Evolutionary conservation across 2,888 invertebrate genomes (phyloP), one percentile per base, ranked within the genome.

Genomic region (Melanostoma mellinum): DNA sequence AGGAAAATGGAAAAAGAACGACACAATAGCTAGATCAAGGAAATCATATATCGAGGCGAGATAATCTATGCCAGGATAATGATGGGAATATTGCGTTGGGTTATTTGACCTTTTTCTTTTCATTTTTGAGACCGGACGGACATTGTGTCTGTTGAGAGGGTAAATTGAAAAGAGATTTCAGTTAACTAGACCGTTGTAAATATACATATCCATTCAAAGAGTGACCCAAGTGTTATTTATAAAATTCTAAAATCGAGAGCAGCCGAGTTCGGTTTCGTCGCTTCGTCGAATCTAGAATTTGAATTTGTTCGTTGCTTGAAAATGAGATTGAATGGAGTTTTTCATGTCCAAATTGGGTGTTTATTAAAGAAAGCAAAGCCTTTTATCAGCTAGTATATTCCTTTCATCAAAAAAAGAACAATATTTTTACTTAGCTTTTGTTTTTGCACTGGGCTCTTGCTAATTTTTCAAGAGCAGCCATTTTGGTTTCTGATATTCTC

Each of bases 51-150:
- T 69, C 69, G 73, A 56, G 63, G 58, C 69, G 78, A 78, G 82
- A 82, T 82, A 63, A 63, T 63, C 63, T 82, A 74, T 63, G 68
- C 63, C 58, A 78, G 82, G 82, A 82, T 82, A 82, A 82, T 73
- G 82, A 82, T 82, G 78, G 73, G 82, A 82, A 73, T 52, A 52
- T 42, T 81, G 50, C 68, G 46, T 44, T 60, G 56, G 73, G 71
- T 53, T 48, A 77, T 77, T 77, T 82, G 81, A 82, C 81, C 81
- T 82, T 68, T 82, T 58, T 56, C 35, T 65, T 6, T 52, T 33
- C 65, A 42, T 72, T 55, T n/a, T 61, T 10, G 10, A 9, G 42
- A 63, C 63, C 63, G 55, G 71, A 71, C 76, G 20, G 20, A 20
- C 20, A 20, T 81, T 72, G 71, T 44, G 65, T 20, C 20, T 20